Base-by-base conservation (phyloP, 2,888 invertebrate genomes). In the Flexamia atlantica region DNA sequence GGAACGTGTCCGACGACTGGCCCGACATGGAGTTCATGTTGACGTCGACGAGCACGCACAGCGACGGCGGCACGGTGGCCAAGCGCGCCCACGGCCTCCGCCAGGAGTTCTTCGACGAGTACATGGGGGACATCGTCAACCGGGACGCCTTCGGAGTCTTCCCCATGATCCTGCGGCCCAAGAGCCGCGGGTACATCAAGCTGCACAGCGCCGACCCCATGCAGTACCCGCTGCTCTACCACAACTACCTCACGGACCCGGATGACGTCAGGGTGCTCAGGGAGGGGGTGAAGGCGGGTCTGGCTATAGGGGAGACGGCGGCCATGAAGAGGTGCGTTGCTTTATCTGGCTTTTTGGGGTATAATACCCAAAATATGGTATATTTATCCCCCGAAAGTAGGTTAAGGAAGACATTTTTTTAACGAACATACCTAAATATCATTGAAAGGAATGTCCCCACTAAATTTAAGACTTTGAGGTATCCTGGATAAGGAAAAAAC, bases 11-110 rank as follows among this genome's bases (percentile, higher is more conserved):
- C 0, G 96, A 97, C 83, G 97, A 97, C 89, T 97, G 97, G 96
- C 97, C 97, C 0, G 97, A 97, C 88, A 96, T 97, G 85, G 97
- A 97, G 89, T 96, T 97, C 88, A 97, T 97, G 96, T 91, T 97
- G 90, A 95, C 96, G 0, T 95, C 97, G 32, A 93, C 95, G 0
- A 95, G 96, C 0, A 95, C 96, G 0, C 94, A 93, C 76, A 96
- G 96, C 0, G 97, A 97, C 88, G 97, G 96, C n/a, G 97, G 97
- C 0, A 93, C 94, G 0, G 90, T 90, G 17, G 89, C 95, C 0
- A 95, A 95, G 88, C 93, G 91, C 57, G 97, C 97, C 0, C 97
- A 97, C 88, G 95, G 97, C 0, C 90, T 97, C 0, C 93, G 94
- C 0, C 95, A 97, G 87, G 95, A 95, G 32, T 97, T 96, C 89